Conservation (phyloP, 2,888 invertebrate genomes). For the Diadromus collaris region DNA sequence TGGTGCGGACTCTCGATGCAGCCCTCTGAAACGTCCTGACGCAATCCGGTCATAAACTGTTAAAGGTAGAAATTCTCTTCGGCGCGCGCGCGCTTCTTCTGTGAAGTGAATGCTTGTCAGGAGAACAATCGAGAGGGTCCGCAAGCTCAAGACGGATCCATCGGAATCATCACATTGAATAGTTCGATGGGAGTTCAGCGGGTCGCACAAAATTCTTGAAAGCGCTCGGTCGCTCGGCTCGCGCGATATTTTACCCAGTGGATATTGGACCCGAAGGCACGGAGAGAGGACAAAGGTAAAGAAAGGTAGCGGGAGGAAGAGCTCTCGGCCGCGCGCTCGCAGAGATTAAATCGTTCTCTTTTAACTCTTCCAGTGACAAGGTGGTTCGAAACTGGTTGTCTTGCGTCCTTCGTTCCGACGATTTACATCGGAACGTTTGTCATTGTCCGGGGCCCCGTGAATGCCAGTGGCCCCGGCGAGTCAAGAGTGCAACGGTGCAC, state of each 20-base stretch:
- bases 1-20: not conserved
- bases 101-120: not conserved
- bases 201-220: slow-evolving; percentile 19
- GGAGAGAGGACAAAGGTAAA: slow-evolving; percentile 20
- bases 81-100: not conserved
- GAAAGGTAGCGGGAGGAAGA: slow-evolving; percentile 26
- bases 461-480: slow-evolving; percentile 53
- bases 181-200: not conserved
- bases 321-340: slow-evolving; percentile 1
- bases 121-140: not conserved
- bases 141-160: not conserved
- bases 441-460: slow-evolving; percentile 61
- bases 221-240: not conserved
- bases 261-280: slow-evolving; percentile 32
- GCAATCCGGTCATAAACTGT: too few species aligned
- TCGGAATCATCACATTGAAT: not conserved
- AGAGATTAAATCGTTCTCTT: slow-evolving; percentile 62
- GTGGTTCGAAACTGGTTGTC: slow-evolving; percentile 58
- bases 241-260: slow-evolving; percentile 19
- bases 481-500: slow-evolving; percentile 59
- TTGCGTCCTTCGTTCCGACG: slow-evolving; percentile 60
- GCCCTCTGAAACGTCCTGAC: not conserved
- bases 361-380: slow-evolving; percentile 58
- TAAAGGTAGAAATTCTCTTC: not conserved
- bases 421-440: slow-evolving; percentile 67